phyloP scores from a whole-genome alignment of 2,797 vertebrate genomes.

The Cyclura pinguis region DNA sequence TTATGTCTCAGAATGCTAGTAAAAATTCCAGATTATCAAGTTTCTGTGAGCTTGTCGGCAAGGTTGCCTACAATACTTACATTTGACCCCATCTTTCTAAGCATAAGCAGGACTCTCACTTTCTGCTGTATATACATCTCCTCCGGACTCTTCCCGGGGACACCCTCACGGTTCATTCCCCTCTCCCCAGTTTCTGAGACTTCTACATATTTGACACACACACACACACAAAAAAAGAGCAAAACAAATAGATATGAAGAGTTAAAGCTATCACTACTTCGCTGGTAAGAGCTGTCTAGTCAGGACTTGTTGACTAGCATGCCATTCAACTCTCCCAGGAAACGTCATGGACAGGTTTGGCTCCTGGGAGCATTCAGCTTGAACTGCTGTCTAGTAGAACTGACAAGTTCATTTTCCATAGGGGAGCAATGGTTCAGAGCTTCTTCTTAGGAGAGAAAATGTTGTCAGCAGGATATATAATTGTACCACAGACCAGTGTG shows the following conservation, averaged over 20 bases:
- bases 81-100: constrained; percentile 99
- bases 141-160: constrained; percentile 98
- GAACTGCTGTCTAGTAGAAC: background rate
- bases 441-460: background rate
- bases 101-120: constrained; percentile 98
- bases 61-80: constrained; percentile 81
- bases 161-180: constrained; percentile 99
- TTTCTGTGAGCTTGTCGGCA: background rate
- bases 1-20: background rate
- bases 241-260: background rate
- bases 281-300: background rate
- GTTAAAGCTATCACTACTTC: background rate
- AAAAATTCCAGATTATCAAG: background rate
- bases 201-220: constrained; percentile 51
- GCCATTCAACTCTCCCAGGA: background rate
- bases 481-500: background rate
- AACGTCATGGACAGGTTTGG: background rate
- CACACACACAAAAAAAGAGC: background rate
- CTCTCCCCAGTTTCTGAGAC: constrained; percentile 85
- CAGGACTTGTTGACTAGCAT: background rate
- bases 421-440: background rate
- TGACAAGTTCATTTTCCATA: background rate
- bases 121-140: constrained; percentile 99
- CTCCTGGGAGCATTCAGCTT: background rate
- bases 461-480: background rate